Percentiles rank a stretch among this genome's conserved stretches.
phyloP scores from a whole-genome alignment of 2,113 vertebrate genomes.

The Xiphophorus couchianus region DNA sequence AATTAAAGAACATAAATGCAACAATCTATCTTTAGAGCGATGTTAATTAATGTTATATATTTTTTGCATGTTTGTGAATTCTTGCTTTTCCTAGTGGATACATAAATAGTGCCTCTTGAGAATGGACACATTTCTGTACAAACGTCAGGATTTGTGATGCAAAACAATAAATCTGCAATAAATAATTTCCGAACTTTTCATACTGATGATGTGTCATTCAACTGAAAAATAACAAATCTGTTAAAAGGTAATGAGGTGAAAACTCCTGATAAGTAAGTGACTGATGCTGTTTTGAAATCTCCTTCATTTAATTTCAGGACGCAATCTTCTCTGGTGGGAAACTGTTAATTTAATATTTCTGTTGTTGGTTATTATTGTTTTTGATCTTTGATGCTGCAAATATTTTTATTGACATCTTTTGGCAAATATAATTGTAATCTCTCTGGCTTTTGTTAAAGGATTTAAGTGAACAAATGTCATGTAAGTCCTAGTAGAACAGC shows the following conservation, averaged over 20 bases:
- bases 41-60: neutral
- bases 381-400: constrained; percentile 14
- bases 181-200: neutral
- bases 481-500: neutral
- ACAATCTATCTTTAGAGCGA: constrained; percentile 41
- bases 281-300: too few relatives aligned
- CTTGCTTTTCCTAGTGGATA: neutral
- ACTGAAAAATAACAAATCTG: neutral
- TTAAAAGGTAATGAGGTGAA: too few relatives aligned
- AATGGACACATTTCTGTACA: neutral
- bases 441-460: neutral
- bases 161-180: neutral
- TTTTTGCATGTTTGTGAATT: constrained; percentile 19
- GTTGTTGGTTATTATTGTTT: neutral
- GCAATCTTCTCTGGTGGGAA: too few relatives aligned
- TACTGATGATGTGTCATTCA: neutral
- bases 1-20: neutral
- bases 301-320: too few relatives aligned
- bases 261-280: too few relatives aligned
- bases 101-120: neutral
- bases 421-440: neutral
- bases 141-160: neutral
- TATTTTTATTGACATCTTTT: neutral
- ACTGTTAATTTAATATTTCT: neutral
- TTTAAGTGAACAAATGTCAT: neutral